Conservation (phyloP, 2,797 vertebrate genomes). For the Champsocephalus esox region DNA sequence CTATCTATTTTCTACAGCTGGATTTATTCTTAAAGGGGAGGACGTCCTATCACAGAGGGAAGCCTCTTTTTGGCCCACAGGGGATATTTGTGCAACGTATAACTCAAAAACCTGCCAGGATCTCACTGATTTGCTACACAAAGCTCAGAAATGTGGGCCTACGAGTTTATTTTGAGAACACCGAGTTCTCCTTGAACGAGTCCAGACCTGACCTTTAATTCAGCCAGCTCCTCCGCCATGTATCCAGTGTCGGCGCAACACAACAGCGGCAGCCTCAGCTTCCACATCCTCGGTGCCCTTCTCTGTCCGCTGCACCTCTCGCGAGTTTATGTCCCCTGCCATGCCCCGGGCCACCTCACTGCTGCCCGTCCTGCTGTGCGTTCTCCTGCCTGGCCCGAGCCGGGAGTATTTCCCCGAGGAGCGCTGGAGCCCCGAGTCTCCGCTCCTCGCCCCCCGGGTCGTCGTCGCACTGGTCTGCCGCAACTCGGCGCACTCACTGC, state of each 20-base stretch:
- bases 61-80: neutral
- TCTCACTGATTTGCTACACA: accelerated
- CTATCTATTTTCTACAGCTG: slow-evolving; percentile 36
- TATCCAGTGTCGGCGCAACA: slow-evolving; percentile 69
- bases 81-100: accelerated
- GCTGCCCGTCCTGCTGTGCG: slow-evolving; percentile 66
- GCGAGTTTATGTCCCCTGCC: slow-evolving; percentile 54
- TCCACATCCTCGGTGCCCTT: slow-evolving; percentile 17
- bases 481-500: slow-evolving; percentile 91
- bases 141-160: accelerated
- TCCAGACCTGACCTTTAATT: slow-evolving; percentile 70
- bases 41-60: neutral
- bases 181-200: slow-evolving; percentile 16
- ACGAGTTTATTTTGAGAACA: neutral
- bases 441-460: slow-evolving; percentile 88
- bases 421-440: slow-evolving; percentile 92
- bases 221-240: slow-evolving; percentile 58
- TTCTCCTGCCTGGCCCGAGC: slow-evolving; percentile 67
- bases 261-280: slow-evolving; percentile 50
- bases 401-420: slow-evolving; percentile 92
- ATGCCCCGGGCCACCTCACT: slow-evolving; percentile 77
- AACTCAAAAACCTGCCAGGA: accelerated
- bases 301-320: slow-evolving; percentile 50
- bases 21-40: slow-evolving; percentile 72
- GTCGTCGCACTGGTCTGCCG: slow-evolving; percentile 89